A percentile compares a stretch with the other conserved stretches of the same genome.
phyloP scores from a whole-genome alignment of 1,140 invertebrate genomes.

The Frieseomelitta varia region DNA sequence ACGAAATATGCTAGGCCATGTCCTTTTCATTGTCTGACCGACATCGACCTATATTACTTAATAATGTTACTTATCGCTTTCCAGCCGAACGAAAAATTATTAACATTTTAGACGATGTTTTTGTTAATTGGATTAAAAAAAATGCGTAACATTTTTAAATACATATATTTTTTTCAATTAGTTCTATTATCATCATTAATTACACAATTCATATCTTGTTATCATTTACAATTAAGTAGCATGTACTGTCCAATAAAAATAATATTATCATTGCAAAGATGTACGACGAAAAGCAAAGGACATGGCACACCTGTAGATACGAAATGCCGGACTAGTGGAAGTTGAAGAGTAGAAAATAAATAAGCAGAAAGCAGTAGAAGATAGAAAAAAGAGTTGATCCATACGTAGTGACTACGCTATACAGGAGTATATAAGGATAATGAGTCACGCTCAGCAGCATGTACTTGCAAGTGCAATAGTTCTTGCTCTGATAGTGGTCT shows the following conservation, averaged over 20 bases:
- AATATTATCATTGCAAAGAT: slow-evolving; percentile 74
- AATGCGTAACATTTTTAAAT: background rate
- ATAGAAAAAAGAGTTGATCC: slow-evolving; percentile 39
- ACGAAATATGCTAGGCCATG: slow-evolving; percentile 27
- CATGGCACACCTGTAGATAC: slow-evolving; percentile 77
- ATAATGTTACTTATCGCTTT: background rate
- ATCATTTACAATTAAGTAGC: slow-evolving; percentile 6
- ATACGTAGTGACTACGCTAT: slow-evolving; percentile 47
- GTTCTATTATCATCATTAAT: slow-evolving; percentile 8
- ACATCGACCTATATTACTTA: slow-evolving; percentile 16
- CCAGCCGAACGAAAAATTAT: background rate
- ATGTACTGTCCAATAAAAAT: slow-evolving; percentile 52
- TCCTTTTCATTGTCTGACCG: slow-evolving; percentile 40
- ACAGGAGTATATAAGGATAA: slow-evolving; percentile 62
- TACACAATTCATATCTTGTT: slow-evolving; percentile 5
- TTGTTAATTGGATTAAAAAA: slow-evolving; percentile 2
- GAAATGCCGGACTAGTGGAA: slow-evolving; percentile 77
- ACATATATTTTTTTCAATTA: background rate
- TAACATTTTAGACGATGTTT: background rate
- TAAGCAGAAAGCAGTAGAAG: slow-evolving; percentile 56
- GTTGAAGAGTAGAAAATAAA: slow-evolving; percentile 53
- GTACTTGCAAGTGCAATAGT: slow-evolving; percentile 84
- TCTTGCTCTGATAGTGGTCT: slow-evolving; percentile 83
- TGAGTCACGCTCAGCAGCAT: slow-evolving; percentile 83
- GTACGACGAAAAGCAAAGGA: slow-evolving; percentile 77